Percentiles rank a stretch among this genome's conserved stretches.
phyloP scores from a whole-genome alignment of 1,140 invertebrate genomes.

The Cephus cinctus region DNA sequence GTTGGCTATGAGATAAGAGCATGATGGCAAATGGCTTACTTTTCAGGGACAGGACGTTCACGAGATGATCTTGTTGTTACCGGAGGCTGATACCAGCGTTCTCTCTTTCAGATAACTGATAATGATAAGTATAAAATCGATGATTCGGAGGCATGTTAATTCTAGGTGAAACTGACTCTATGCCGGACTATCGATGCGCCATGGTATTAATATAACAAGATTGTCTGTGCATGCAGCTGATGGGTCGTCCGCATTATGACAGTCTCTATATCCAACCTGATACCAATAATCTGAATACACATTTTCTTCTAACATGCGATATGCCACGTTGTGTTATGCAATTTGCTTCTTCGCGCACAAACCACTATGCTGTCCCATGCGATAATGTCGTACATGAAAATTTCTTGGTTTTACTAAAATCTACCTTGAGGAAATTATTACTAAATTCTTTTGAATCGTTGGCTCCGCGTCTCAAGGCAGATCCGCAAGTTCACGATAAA shows the following conservation, averaged over 20 bases:
- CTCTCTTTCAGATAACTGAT: conserved; percentile 20
- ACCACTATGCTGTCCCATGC: too few relatives aligned
- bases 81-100: too few relatives aligned
- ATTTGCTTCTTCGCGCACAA: conserved; percentile 18
- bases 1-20: too few relatives aligned
- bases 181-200: conserved; percentile 12
- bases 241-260: conserved; percentile 16
- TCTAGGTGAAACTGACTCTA: neutral
- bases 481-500: too few relatives aligned
- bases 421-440: too few relatives aligned
- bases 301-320: conserved; percentile 18
- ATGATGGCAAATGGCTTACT: too few relatives aligned
- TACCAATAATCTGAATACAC: conserved; percentile 22
- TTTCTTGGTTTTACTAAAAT: too few relatives aligned
- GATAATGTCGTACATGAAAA: too few relatives aligned
- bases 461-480: too few relatives aligned
- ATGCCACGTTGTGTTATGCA: conserved; percentile 12
- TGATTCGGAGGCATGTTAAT: conserved; percentile 19
- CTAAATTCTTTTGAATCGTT: too few relatives aligned
- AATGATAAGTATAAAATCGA: conserved; percentile 25
- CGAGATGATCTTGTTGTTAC: too few relatives aligned
- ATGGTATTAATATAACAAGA: conserved; percentile 25
- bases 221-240: conserved; percentile 11
- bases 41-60: too few relatives aligned
- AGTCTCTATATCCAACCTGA: conserved; percentile 15